Evolutionary conservation across 2,113 vertebrate genomes (phyloP).

Genomic region (Campylorhamphus procurvoides): DNA sequence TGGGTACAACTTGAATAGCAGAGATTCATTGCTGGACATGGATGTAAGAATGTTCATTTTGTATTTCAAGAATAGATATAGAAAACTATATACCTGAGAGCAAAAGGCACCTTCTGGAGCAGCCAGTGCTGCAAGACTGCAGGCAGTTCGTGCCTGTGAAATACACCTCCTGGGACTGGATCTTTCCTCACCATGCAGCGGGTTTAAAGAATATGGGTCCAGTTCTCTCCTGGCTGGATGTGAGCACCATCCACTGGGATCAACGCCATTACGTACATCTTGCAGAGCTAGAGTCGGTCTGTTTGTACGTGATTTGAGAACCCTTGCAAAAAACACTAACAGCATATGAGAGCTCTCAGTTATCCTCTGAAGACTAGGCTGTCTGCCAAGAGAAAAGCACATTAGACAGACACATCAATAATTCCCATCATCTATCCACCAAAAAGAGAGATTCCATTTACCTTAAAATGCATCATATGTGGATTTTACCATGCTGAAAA

Average conservation of each 20-base stretch:
- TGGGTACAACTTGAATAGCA: background rate
- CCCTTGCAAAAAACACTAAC: background rate
- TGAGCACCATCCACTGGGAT: background rate
- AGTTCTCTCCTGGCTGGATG: background rate
- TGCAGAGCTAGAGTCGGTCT: background rate
- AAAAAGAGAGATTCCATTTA: slow-evolving; percentile 27
- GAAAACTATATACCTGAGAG: background rate
- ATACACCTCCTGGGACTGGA: background rate
- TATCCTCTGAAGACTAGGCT: slow-evolving; percentile 15
- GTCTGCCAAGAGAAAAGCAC: slow-evolving; percentile 18
- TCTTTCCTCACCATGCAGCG: background rate
- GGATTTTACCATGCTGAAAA: slow-evolving; percentile 40
- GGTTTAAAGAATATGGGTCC: background rate
- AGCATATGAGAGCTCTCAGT: background rate
- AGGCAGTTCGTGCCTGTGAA: background rate
- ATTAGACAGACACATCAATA: slow-evolving; percentile 24
- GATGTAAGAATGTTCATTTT: background rate
- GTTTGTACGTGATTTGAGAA: background rate
- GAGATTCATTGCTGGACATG: background rate
- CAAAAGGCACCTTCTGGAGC: background rate
- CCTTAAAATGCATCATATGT: slow-evolving; percentile 37
- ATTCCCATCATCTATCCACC: slow-evolving; percentile 6
- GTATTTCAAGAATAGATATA: background rate
- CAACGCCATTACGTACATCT: background rate
- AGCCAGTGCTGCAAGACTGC: background rate